Evolutionary conservation across 2,797 vertebrate species (phyloP).

Genomic region (Sitta carolinensis): DNA sequence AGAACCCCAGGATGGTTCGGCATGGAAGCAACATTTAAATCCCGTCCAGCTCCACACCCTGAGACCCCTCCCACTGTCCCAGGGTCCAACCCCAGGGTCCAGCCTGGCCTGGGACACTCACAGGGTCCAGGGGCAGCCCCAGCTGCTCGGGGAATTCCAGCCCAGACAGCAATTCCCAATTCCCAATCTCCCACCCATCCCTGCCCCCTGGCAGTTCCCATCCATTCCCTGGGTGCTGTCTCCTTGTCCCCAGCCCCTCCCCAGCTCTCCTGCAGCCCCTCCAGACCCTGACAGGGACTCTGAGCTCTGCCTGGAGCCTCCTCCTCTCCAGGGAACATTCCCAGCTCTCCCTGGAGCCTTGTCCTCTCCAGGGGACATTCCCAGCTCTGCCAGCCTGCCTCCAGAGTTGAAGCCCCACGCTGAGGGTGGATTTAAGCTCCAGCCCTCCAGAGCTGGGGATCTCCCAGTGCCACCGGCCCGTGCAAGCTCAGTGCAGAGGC

Average conservation of each 20-base stretch:
- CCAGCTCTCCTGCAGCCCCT: neutral
- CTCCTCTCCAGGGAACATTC: neutral
- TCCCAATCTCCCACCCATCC: fast-evolving
- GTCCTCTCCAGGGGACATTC: neutral
- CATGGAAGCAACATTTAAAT: neutral
- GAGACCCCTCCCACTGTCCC: neutral
- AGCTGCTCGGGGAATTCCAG: neutral
- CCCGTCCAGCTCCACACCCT: fast-evolving
- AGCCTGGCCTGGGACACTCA: neutral
- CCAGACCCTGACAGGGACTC: neutral
- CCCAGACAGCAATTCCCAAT: neutral
- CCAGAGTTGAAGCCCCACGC: neutral
- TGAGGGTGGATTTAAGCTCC: neutral
- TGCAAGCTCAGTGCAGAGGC: fast-evolving
- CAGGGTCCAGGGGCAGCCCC: neutral
- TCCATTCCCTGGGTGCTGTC: neutral
- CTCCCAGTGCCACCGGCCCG: fast-evolving
- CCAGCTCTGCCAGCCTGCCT: neutral
- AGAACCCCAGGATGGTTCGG: neutral
- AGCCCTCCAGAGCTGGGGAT: neutral
- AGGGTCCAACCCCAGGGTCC: neutral
- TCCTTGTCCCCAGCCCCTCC: neutral
- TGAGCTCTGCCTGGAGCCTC: neutral
- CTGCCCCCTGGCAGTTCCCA: neutral
- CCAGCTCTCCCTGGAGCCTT: neutral